Evolutionary conservation across 2,888 invertebrate genomes (phyloP), one percentile per base, ranked within the genome.

Genomic region (Corbicula japonica): DNA sequence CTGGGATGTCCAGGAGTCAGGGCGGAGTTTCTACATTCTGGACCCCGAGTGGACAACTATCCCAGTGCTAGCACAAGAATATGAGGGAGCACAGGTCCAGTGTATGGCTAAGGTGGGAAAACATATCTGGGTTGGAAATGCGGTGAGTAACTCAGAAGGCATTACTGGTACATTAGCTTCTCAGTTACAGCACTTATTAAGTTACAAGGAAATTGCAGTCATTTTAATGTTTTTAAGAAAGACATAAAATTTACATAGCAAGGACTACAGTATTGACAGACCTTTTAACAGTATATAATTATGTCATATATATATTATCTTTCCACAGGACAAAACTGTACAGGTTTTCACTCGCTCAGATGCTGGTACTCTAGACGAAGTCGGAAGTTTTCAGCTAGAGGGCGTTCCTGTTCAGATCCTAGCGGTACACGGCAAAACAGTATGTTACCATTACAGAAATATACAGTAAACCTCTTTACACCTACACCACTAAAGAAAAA

Each of bases 61-160:
- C 62, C 81, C 80, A 18, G 76, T 83, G 28, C 58, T 76, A 46
- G 79, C 78, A 32, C 72, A 78, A 30, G 23, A 52, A n/a, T 78
- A 80, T 35, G 78, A 81, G 3, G 90, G 90, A 6, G 58, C 78
- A 0, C 74, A 75, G 30, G 90, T 89, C 48, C 82, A 71, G 26
- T 89, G 88, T 74, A 89, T 90, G 89, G 54, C 82, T 12, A 85
- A 86, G 50, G 83, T 89, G 18, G 87, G 83, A 4, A 75, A 77
- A 46, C 80, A 86, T 28, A 76, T 91, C 54, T 88, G 90, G 88
- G 72, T 91, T 30, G 90, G 89, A 46, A 88, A 83, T 48, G 72
- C 85, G 88, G 91, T 91, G 63, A 72, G 76, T 77, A 4, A n/a
- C n/a, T n/a, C n/a, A n/a, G n/a, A n/a, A n/a, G n/a, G n/a, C n/a